phyloP scores from a whole-genome alignment of 1,140 invertebrate species.

The Amyelois transitella region DNA sequence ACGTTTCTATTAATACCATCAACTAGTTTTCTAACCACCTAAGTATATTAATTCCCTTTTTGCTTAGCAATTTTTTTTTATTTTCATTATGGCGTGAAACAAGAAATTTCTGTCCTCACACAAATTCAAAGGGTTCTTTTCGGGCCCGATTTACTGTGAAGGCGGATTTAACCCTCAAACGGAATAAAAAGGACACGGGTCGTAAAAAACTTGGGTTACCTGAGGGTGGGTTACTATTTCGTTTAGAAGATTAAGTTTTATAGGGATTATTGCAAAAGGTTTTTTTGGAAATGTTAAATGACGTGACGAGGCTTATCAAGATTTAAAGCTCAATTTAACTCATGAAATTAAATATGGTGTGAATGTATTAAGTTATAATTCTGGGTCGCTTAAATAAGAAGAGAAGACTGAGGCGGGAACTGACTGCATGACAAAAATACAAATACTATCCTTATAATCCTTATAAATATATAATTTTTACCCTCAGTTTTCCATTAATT shows the following conservation, averaged over 20 bases:
- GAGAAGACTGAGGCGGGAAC: no score
- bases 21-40: no score
- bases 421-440: no score
- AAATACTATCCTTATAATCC: no score
- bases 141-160: slow-evolving; percentile 40
- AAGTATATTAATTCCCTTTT: no score
- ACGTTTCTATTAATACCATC: no score
- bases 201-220: slow-evolving; percentile 35
- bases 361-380: background rate
- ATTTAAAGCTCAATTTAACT: background rate
- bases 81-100: slow-evolving; percentile 21
- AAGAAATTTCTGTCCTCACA: slow-evolving; percentile 21
- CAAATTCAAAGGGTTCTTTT: slow-evolving; percentile 35
- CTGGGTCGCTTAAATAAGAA: background rate
- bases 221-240: slow-evolving; percentile 17
- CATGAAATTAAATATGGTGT: background rate
- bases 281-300: background rate
- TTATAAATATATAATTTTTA: no score
- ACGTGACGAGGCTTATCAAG: background rate
- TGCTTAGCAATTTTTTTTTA: slow-evolving; percentile 16
- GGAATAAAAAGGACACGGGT: slow-evolving; percentile 17
- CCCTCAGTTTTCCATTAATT: no score
- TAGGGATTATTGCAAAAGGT: background rate
- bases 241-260: slow-evolving; percentile 8
- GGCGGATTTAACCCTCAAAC: slow-evolving; percentile 39